Conservation (phyloP, 2,888 invertebrate genomes). For the Caenorhabditis macrosperma region DNA sequence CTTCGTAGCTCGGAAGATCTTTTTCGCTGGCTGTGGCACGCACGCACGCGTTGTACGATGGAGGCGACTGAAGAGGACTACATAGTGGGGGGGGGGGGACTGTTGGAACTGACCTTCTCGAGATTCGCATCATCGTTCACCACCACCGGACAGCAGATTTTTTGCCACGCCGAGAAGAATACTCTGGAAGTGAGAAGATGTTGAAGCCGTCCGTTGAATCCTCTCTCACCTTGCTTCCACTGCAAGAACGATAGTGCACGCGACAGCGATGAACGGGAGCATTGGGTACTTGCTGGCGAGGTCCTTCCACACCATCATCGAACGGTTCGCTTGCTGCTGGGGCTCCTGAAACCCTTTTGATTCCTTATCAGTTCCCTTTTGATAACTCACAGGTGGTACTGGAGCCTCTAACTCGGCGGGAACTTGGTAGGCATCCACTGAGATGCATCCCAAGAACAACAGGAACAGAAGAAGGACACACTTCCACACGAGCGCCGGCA, state of each 20-base stretch:
- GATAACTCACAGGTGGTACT: background rate
- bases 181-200: slow-evolving; percentile 22
- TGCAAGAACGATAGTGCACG: slow-evolving; percentile 54
- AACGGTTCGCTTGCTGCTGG: slow-evolving; percentile 22
- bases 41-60: slow-evolving; percentile 53
- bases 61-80: slow-evolving; percentile 44
- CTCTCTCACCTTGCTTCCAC: slow-evolving; percentile 48
- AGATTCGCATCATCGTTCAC: slow-evolving; percentile 39
- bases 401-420: slow-evolving; percentile 36
- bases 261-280: slow-evolving; percentile 54
- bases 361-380: background rate
- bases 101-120: slow-evolving; percentile 41
- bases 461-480: slow-evolving; percentile 51
- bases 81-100: background rate
- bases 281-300: slow-evolving; percentile 49
- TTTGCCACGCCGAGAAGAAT: slow-evolving; percentile 60
- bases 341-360: slow-evolving; percentile 24
- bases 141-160: slow-evolving; percentile 55
- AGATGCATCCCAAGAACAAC: slow-evolving; percentile 57
- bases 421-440: slow-evolving; percentile 54
- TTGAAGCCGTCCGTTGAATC: background rate
- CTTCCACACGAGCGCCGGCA: slow-evolving; percentile 59
- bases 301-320: slow-evolving; percentile 55
- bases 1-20: slow-evolving; percentile 60
- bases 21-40: slow-evolving; percentile 37